These are phyloP conservation scores for Cephus spinipes DNA, from an alignment of 2,888 invertebrate species.

Conservation along the genomic window DNA sequence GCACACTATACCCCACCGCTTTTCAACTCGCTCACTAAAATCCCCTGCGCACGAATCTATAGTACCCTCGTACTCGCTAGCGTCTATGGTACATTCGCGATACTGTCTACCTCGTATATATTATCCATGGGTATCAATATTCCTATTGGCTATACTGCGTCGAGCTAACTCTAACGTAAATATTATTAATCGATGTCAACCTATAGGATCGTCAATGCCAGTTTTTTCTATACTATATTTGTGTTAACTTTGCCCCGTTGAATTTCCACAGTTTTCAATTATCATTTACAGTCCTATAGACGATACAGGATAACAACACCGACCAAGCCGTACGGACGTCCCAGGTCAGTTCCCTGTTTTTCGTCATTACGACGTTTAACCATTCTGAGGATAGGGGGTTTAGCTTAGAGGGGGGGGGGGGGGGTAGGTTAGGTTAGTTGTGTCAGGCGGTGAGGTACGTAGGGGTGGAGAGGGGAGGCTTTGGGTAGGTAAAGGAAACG, in stretches of 20 bases:
- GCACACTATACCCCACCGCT: neutral
- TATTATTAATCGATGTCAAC: too few species aligned
- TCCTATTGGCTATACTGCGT: too few species aligned
- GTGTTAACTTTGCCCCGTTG: too few species aligned
- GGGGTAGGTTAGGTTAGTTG: conserved; percentile 16
- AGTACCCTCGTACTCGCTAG: neutral
- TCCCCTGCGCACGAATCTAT: neutral
- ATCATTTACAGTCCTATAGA: too few species aligned
- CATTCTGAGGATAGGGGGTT: conserved; percentile 26
- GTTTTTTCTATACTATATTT: too few species aligned
- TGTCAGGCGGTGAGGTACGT: too few species aligned
- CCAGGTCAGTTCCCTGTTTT: conserved; percentile 36
- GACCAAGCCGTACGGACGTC: neutral
- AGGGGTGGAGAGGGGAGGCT: too few species aligned
- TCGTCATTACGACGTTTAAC: conserved; percentile 43
- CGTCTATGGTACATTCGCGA: neutral
- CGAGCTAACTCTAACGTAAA: too few species aligned
- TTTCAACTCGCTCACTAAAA: neutral
- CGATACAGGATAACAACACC: neutral
- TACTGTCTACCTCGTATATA: neutral
- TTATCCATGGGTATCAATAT: neutral
- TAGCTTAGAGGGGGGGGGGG: conserved; percentile 37
- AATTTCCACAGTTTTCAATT: too few species aligned
- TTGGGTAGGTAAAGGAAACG: conserved; percentile 14
- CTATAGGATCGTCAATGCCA: too few species aligned